Conservation (phyloP, 2,113 vertebrate genomes). For the Phalacrocorax carbo region DNA sequence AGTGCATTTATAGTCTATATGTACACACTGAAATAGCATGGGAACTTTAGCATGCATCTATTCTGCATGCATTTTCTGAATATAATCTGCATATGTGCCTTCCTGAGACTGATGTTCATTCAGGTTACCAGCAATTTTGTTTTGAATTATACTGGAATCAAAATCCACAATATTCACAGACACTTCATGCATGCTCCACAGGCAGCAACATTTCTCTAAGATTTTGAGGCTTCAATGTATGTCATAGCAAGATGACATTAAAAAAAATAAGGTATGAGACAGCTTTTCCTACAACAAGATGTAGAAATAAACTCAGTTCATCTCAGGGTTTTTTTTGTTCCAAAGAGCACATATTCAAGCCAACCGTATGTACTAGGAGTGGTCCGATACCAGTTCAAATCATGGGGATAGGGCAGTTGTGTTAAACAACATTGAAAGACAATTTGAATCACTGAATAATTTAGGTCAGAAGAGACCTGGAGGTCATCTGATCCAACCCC, state of each 20-base stretch:
- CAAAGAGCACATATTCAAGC: not conserved
- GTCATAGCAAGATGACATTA: not conserved
- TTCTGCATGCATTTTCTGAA: not conserved
- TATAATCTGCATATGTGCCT: rapidly evolving
- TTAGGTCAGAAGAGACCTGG: not conserved
- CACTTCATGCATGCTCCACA: not conserved
- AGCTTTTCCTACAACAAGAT: not conserved
- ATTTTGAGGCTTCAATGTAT: not conserved
- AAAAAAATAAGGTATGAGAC: not conserved
- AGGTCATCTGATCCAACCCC: not conserved
- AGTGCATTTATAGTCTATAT: not conserved
- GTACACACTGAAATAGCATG: not conserved
- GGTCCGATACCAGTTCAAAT: not conserved
- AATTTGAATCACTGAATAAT: not conserved
- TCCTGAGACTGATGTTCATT: not conserved
- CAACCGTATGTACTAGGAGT: not conserved
- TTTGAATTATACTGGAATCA: not conserved
- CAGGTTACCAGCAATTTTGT: not conserved
- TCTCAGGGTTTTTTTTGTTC: not conserved
- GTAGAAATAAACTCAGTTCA: not conserved
- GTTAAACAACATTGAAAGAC: not conserved
- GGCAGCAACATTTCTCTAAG: not conserved
- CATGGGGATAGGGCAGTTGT: not conserved
- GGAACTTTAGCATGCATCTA: not conserved
- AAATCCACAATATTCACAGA: not conserved